Evolutionary conservation across 2,113 vertebrate species (phyloP), one percentile per base, ranked within the genome.

Genomic region (Scatophagus argus): DNA sequence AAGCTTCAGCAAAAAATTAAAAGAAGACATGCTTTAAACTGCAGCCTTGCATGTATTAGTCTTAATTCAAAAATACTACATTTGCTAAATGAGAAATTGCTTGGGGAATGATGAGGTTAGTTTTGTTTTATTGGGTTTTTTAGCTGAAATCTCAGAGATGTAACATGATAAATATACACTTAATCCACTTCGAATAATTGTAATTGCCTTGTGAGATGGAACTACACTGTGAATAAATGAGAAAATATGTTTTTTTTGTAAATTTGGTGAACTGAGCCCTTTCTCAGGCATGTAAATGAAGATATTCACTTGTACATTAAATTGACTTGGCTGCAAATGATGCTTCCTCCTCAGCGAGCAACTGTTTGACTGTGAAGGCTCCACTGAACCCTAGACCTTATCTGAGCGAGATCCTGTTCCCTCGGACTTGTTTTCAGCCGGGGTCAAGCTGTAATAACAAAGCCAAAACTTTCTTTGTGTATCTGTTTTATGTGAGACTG

Each of bases 401-500:
- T 92, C 89, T 75, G 61, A 46, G 61, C 41, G 38, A 79, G 77
- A 91, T 91, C 84, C 92, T 91, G 86, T 92, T 90, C 82, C 85
- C 64, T 52, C 58, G 3, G 62, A 80, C 75, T 88, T 77, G 59
- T 85, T 85, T 92, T 86, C 79, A 87, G 36, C 68, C 47, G 55
- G 78, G 83, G 87, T 89, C 84, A 84, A 77, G 82, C 88, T 94
- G 90, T 84, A 90, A 93, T 61, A 93, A 93, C 91, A 94, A 89
- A 41, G 38, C 44, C 9, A 31, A 39, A 74, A 17, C 63, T 41
- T 44, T 82, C 67, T 87, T 36, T 84, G 68, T 77, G 36, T 56
- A 14, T 87, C 78, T 70, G 73, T 54, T 82, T 68, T 73, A 17
- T 41, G 36, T 65, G 47, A 51, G 51, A 72, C 74, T 46, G 31